phyloP scores from a whole-genome alignment of 1,140 invertebrate species.

The Ephestia elutella region DNA sequence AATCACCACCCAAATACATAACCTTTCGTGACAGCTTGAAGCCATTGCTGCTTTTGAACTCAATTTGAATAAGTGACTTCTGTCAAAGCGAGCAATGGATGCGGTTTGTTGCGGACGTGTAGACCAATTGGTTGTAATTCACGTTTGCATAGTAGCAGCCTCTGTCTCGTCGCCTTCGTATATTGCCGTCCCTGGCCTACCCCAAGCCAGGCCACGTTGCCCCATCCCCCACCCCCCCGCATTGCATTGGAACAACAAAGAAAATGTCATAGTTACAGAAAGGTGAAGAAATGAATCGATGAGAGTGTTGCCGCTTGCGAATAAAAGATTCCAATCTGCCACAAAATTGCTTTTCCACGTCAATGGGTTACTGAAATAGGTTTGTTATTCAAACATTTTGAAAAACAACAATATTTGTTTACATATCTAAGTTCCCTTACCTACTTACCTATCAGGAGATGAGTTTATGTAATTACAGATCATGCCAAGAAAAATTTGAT shows the following conservation, averaged over 20 bases:
- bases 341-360: not conserved
- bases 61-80: not conserved
- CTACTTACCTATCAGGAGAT: too few relatives aligned
- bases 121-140: conserved; percentile 15
- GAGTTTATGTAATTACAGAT: too few relatives aligned
- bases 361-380: not conserved
- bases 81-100: conserved; percentile 27
- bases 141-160: conserved; percentile 22
- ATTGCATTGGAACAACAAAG: conserved; percentile 28
- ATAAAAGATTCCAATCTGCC: not conserved
- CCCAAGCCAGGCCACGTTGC: conserved; percentile 41
- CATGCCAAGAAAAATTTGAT: too few relatives aligned
- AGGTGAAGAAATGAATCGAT: not conserved
- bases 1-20: not conserved
- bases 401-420: too few relatives aligned
- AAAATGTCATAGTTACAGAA: conserved; percentile 20
- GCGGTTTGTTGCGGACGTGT: not conserved
- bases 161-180: conserved; percentile 39
- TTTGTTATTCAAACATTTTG: too few relatives aligned
- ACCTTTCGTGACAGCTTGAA: not conserved
- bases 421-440: too few relatives aligned
- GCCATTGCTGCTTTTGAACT: conserved; percentile 25
- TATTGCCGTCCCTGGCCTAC: conserved; percentile 46
- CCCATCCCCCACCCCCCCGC: conserved; percentile 28
- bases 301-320: not conserved